A percentile compares a stretch with the other conserved stretches of the same genome.
phyloP scores from a whole-genome alignment of 1,140 invertebrate genomes.

The Cydia pomonella region DNA sequence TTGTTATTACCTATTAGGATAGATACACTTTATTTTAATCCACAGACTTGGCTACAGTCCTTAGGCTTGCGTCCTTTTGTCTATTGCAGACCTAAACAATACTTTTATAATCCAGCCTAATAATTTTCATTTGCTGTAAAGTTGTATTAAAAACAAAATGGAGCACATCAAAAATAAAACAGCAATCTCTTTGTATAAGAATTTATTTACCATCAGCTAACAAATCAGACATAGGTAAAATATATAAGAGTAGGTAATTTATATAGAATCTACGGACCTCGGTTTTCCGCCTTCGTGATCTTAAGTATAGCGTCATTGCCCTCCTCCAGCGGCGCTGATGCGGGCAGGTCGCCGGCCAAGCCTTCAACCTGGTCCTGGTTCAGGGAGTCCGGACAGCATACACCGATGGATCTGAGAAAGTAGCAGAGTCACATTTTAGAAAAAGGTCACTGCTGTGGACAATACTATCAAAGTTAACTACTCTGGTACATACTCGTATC shows the following conservation, averaged over 20 bases:
- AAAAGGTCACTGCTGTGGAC: no score
- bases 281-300: slow-evolving; percentile 63
- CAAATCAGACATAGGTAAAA: neutral
- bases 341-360: slow-evolving; percentile 69
- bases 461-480: no score
- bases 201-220: neutral
- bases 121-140: no score
- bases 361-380: slow-evolving; percentile 51
- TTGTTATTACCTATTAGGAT: no score
- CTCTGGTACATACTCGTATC: no score
- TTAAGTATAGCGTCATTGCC: slow-evolving; percentile 58
- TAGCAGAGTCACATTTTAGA: no score
- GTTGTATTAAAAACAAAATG: no score
- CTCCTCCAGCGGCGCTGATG: slow-evolving; percentile 72
- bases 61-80: no score
- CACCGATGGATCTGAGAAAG: slow-evolving; percentile 80
- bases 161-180: neutral
- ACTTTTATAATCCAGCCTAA: no score
- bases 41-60: no score
- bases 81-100: no score
- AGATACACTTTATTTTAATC: no score
- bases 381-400: slow-evolving; percentile 83
- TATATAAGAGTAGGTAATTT: neutral
- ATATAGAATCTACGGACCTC: slow-evolving; percentile 55
- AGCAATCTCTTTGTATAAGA: neutral